A percentile compares a stretch with the other conserved stretches of the same genome.
Evolutionary conservation across 2,888 invertebrate genomes (phyloP).

Genomic region (Perdita meconis): DNA sequence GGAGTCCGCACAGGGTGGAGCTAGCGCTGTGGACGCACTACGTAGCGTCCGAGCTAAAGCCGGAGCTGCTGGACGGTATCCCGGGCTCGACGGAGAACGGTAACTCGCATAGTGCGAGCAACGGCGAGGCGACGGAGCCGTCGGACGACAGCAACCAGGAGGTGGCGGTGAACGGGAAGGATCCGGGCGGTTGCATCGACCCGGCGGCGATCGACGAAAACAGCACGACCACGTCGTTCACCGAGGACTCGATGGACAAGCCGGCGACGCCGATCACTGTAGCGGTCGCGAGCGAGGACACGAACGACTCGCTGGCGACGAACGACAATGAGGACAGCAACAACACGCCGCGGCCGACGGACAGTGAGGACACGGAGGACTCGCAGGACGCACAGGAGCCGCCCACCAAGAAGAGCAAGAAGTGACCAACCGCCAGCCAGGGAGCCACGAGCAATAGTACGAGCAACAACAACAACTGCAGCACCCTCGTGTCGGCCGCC

Average conservation of each 20-base stretch:
- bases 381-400: slow-evolving; percentile 85
- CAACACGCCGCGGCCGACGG: slow-evolving; percentile 80
- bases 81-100: slow-evolving; percentile 84
- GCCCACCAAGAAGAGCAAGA: slow-evolving; percentile 85
- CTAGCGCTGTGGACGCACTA: slow-evolving; percentile 97
- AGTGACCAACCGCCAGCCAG: slow-evolving; percentile 84
- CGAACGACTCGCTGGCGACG: slow-evolving; percentile 85
- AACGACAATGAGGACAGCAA: slow-evolving; percentile 84
- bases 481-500: slow-evolving; percentile 78
- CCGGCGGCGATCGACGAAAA: slow-evolving; percentile 87
- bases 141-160: slow-evolving; percentile 93
- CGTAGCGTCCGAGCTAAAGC: slow-evolving; percentile 93
- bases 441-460: slow-evolving; percentile 56
- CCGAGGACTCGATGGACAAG: slow-evolving; percentile 90
- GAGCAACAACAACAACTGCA: slow-evolving; percentile 72
- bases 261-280: slow-evolving; percentile 87
- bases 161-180: slow-evolving; percentile 84
- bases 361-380: slow-evolving; percentile 82
- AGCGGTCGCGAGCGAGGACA: slow-evolving; percentile 85
- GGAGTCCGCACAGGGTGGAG: slow-evolving; percentile 91
- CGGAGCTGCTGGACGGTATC: slow-evolving; percentile 92
- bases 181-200: slow-evolving; percentile 85
- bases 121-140: slow-evolving; percentile 84
- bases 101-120: slow-evolving; percentile 81
- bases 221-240: slow-evolving; percentile 91